A percentile compares a stretch with the other conserved stretches of the same genome.
These are phyloP conservation scores for Serrognathus titanus DNA, from an alignment of 2,888 invertebrate species.

Conservation along the genomic window DNA sequence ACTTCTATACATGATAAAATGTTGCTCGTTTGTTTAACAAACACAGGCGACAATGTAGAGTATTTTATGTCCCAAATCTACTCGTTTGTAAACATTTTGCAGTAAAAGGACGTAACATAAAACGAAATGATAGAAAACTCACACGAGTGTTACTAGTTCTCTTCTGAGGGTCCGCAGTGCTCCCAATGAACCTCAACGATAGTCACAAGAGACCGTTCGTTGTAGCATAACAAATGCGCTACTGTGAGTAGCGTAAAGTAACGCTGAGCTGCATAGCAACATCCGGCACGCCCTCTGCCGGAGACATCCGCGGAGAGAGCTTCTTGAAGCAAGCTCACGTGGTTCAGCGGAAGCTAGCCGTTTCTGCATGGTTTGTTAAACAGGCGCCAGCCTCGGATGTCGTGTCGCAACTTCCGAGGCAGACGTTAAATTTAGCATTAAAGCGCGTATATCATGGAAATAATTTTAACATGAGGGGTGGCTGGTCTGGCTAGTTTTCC, in stretches of 20 bases:
- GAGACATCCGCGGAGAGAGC: conserved; percentile 16
- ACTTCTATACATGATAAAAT: too few relatives aligned
- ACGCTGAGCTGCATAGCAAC: conserved; percentile 18
- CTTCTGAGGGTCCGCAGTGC: not conserved
- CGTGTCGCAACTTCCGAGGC: too few relatives aligned
- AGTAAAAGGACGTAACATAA: not conserved
- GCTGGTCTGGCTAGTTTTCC: too few relatives aligned
- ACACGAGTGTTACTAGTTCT: not conserved
- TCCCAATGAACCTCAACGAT: not conserved
- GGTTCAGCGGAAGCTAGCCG: not conserved
- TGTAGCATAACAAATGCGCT: conserved; percentile 11
- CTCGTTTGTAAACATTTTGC: too few relatives aligned
- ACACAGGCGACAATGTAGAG: too few relatives aligned
- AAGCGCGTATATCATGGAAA: too few relatives aligned
- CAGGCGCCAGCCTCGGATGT: not conserved
- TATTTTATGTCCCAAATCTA: too few relatives aligned
- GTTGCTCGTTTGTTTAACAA: too few relatives aligned
- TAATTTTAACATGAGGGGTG: too few relatives aligned
- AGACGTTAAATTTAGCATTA: too few relatives aligned
- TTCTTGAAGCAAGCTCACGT: conserved; percentile 11
- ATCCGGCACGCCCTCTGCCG: conserved; percentile 15
- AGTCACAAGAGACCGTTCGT: conserved; percentile 7
- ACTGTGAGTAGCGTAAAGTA: conserved; percentile 12
- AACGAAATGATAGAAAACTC: not conserved
- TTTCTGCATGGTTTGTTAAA: not conserved